Base-by-base conservation (phyloP, 2,888 invertebrate genomes). In the Hipparchia semele region DNA sequence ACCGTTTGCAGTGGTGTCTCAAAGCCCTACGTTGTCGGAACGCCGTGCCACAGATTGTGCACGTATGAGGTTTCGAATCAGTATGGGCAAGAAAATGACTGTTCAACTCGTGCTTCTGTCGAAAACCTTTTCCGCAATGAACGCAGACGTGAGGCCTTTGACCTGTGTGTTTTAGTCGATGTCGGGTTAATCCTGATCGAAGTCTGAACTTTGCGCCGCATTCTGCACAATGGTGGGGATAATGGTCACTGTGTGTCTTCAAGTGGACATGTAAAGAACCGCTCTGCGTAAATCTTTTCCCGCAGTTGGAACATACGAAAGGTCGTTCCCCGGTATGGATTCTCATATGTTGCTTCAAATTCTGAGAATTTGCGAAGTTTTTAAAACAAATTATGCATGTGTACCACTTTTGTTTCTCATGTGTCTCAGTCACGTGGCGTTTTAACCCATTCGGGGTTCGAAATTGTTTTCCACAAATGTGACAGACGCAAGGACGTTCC, bases 391-490 rank as follows among this genome's bases (percentile, higher is more conserved):
- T 76, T 71, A 92, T 90, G 85, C 96, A 96, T 0, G 94, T 83
- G 83, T 94, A 95, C 13, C 95, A 95, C 76, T 95, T 95, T 5
- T 94, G 90, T 2, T 95, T 93, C 78, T 95, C 94, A 86, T 96
- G 96, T 2, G 96, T 96, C 79, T 96, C 95, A 39, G 94, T 90
- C 45, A 96, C 80, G 81, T 96, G 96, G 1, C 96, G 89, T 64
- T 94, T 94, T 46, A 96, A 86, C 0, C 96, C 96, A 85, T 95
- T 94, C 13, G 95, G 95, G n/a, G 96, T 94, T 39, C 96, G 91
- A 86, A 96, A 96, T 81, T 95, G 95, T 79, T 95, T 95, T 2
- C 96, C 96, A 83, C 96, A 96, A 33, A 95, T 82, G 83, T 96
- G 95, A 81, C 96, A 96, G 73, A 95, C 95, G 84, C 95, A 96